Conservation (phyloP, 2,888 invertebrate genomes). For the Caenorhabditis afra region DNA sequence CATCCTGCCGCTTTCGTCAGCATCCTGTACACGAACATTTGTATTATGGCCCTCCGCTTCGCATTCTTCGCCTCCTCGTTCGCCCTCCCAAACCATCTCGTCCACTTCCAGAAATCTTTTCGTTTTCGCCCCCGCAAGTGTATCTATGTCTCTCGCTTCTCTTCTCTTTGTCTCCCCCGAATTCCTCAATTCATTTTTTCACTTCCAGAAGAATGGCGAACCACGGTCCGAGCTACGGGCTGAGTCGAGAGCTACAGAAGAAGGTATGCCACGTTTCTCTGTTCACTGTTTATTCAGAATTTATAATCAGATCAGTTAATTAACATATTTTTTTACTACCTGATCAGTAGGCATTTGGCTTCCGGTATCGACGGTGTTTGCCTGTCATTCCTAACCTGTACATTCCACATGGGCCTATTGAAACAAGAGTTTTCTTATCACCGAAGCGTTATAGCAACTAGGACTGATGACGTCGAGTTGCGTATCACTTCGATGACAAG, state of each 20-base stretch:
- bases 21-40: constrained; percentile 36
- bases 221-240: constrained; percentile 81
- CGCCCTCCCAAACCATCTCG: no score
- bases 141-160: background rate
- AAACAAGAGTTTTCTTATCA: no score
- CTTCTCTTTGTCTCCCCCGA: background rate
- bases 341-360: background rate
- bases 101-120: constrained; percentile 42
- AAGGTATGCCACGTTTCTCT: constrained; percentile 72
- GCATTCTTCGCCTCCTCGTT: constrained; percentile 26
- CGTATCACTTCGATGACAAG: no score
- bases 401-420: no score
- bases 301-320: no score
- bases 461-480: no score
- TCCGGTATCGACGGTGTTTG: background rate
- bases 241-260: constrained; percentile 80
- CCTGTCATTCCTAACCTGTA: no score
- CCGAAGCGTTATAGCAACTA: no score
- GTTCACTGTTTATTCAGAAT: no score
- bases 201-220: constrained; percentile 78
- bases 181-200: constrained; percentile 17
- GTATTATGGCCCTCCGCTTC: constrained; percentile 27
- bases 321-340: background rate
- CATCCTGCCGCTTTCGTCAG: constrained; percentile 16
- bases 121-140: constrained; percentile 7